Evolutionary conservation across 2,113 vertebrate species (phyloP), one percentile per base, ranked within the genome.

Genomic region (Crotophaga sulcirostris): DNA sequence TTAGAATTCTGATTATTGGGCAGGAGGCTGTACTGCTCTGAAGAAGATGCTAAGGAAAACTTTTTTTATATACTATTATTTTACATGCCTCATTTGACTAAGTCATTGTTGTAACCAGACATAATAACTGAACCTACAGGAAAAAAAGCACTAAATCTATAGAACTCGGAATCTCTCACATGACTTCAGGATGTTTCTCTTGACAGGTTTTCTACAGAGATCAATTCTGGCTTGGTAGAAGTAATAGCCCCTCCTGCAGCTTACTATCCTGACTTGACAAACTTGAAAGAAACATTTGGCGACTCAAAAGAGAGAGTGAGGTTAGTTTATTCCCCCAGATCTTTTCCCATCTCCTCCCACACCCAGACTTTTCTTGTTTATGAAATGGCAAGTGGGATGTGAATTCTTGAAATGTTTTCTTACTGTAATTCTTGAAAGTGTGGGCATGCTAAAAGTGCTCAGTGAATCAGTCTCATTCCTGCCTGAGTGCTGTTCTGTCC

Each of bases 231-330:
- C 52, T 98, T 99, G 96, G 96, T 99, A 92, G 99, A 99, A 98
- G 97, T 99, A 81, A 99, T 99, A 96, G 99, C 99, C 11, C 99
- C 99, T 63, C 99, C 99, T 55, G 98, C 98, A 76, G 96, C 98
- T 93, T 99, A 99, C 97, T 99, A 99, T 95, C 99, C 99, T 21
- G 99, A 99, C 73, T 96, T 99, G 90, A 98, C 95, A 96, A 99
- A 99, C 97, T 98, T 99, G 97, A 99, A 99, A 96, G 99, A 99
- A 96, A 99, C 99, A 9, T 99, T 99, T 96, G 99, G 99, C 97
- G 99, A 99, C 95, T 99, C 99, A 47, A 99, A 98, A 96, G 99
- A 99, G 91, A 98, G 99, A 98, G 99, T 99, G 91, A 99, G 97
- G 99, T 99, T 97, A 98, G 98, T 49, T 83, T 77, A 21, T 96